Base-by-base conservation (phyloP, 2,797 vertebrate species). In the Neosilurus hyrtlii region DNA sequence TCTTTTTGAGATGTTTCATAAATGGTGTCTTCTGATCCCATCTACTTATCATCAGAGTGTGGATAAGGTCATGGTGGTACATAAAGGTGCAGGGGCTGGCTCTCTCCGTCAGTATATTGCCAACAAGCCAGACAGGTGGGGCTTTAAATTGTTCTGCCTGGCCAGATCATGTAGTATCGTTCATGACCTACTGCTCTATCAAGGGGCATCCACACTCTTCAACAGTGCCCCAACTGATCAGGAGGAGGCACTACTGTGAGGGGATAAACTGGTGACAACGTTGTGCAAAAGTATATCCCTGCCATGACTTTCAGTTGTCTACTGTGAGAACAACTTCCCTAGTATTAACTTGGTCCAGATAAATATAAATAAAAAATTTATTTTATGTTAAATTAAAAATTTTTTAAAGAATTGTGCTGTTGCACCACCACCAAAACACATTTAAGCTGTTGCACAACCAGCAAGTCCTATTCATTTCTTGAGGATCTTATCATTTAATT, bases 131-230 rank as follows among this genome's bases (percentile, higher is more conserved):
- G 82, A 88, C 16, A 88, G 89, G 80, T 86, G 37, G 20, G 20
- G 49, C 22, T 52, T 52, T 71, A 71, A 52, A 52, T 51, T 71
- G 43, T 86, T 90, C 87, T 90, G 72, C 65, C 1, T 43, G 0
- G 83, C 81, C 18, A 83, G 86, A 76, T 88, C 82, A 80, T 87
- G 75, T 88, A 85, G 83, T 54, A 84, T 89, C 66, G 84, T 91
- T 3, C 86, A 87, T 43, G 83, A 89, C 76, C 9, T 88, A 1
- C 80, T 87, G 70, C 65, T 90, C 0, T 82, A 86, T 66, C 83
- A 90, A 51, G 82, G 86, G 3, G 43, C n/a, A 5, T 89, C 83
- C 77, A 89, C 83, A 8, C 87, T 88, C 43, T 86, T 89, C 68
- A 88, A 70, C 37, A 61, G 82, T 83, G 16, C 54, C 20, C 72